Percentiles rank a stretch among this genome's conserved stretches.
Conservation (phyloP, 2,888 invertebrate species). For the Clunio marinus region DNA sequence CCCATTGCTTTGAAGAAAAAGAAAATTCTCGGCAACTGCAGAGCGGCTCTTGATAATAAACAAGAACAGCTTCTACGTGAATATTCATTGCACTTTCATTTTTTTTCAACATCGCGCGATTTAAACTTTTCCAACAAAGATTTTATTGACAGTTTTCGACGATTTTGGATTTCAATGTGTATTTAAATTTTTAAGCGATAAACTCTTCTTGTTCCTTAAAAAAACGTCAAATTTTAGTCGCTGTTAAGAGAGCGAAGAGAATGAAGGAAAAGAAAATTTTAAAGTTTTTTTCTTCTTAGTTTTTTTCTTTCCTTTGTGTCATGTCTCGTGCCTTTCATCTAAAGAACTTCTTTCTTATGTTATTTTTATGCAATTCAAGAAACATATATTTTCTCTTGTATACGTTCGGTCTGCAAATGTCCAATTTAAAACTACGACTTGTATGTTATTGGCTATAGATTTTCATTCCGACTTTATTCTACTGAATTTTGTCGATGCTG, state of each 20-base stretch:
- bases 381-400: constrained; percentile 9
- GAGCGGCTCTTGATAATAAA: not conserved
- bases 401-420: constrained; percentile 10
- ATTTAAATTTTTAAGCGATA: constrained; percentile 11
- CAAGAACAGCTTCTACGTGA: not conserved
- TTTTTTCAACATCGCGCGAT: not conserved
- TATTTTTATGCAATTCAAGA: constrained; percentile 5
- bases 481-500: constrained; percentile 7
- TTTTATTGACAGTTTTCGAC: constrained; percentile 27
- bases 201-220: constrained; percentile 4
- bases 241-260: not conserved
- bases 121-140: not conserved
- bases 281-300: not conserved
- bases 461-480: not conserved
- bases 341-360: constrained; percentile 17
- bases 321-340: constrained; percentile 36
- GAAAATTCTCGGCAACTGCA: not conserved
- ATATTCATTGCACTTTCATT: constrained; percentile 26
- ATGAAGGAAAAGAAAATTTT: not conserved
- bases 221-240: not conserved
- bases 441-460: constrained; percentile 15
- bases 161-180: constrained; percentile 26
- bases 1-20: not conserved
- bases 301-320: constrained; percentile 9
- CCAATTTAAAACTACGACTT: constrained; percentile 6